Evolutionary conservation across 2,888 invertebrate species (phyloP), one percentile per base, ranked within the genome.

Genomic region (Hybos culiciformis): DNA sequence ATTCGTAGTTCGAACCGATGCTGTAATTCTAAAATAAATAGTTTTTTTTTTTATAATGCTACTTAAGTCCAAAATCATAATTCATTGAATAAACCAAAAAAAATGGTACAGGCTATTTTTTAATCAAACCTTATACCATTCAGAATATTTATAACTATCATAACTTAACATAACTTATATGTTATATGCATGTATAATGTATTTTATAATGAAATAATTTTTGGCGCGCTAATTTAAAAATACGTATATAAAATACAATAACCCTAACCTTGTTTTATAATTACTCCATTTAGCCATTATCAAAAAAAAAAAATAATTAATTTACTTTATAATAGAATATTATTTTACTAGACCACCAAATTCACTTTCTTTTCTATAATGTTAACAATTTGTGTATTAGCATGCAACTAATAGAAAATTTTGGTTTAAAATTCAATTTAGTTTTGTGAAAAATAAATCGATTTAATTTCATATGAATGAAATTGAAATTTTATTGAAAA

Each of bases 21-120:
- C 62, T 24, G 63, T 64, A 45, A 65, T 65, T 38, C 66, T 63
- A 36, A n/a, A n/a, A n/a, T n/a, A n/a, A n/a, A n/a, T n/a, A n/a
- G n/a, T n/a, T n/a, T n/a, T n/a, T n/a, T n/a, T n/a, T n/a, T n/a
- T n/a, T n/a, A n/a, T n/a, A n/a, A n/a, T n/a, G n/a, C n/a, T n/a
- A n/a, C n/a, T n/a, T n/a, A n/a, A n/a, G n/a, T n/a, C n/a, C n/a
- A n/a, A n/a, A n/a, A n/a, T n/a, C n/a, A n/a, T n/a, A n/a, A n/a
- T n/a, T n/a, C n/a, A n/a, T n/a, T n/a, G n/a, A n/a, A n/a, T n/a
- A n/a, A n/a, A n/a, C n/a, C n/a, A n/a, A n/a, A n/a, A n/a, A n/a
- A n/a, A n/a, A n/a, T n/a, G n/a, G n/a, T n/a, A n/a, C n/a, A n/a
- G n/a, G n/a, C n/a, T n/a, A n/a, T n/a, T n/a, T n/a, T n/a, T n/a